Evolutionary conservation across 2,113 vertebrate species (phyloP), one percentile per base, ranked within the genome.

Genomic region (Telmatochromis sp.): DNA sequence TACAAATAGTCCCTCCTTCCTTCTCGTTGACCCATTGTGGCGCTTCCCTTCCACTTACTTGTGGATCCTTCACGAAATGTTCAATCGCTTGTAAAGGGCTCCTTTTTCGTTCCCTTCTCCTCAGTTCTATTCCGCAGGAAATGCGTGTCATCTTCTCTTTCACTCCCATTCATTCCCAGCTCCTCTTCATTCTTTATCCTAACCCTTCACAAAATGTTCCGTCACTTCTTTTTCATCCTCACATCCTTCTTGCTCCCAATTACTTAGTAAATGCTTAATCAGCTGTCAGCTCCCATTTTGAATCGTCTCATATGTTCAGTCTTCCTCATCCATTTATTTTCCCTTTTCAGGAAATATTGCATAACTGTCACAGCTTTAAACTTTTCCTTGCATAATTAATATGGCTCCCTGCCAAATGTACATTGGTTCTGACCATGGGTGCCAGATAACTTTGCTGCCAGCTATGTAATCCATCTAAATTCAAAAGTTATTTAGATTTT

Each of bases 141-240:
- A 87, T 15, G 79, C 3, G 3, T n/a, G 45, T 85, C 90, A 68
- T 92, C 88, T 58, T 54, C 81, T 42, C 90, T 88, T 93, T 89
- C 85, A 75, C 51, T 90, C 63, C 37, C 83, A 81, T 91, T 92
- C 88, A 83, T 70, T 87, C 70, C 12, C 23, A 0, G 58, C 86
- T 83, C 82, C 80, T 84, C 92, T 73, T 87, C 85, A 82, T 89
- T 81, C 88, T 55, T 90, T 63, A 84, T 45, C 49, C 87, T 21
- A 82, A 86, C 85, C 65, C 88, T 91, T 92, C 88, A 86, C 81
- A 89, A 92, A 93, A 85, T 87, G 79, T 82, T 89, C 88, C 63
- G 55, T 91, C 55, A 81, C 82, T 84, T 89, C 78, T 81, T 90
- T 85, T 91, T 73, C 79, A 85, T 85, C 83, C 31, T 73, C 81